Conservation (phyloP, 92 coral and sea anemone genomes). For the Parazoanthus darwini region DNA sequence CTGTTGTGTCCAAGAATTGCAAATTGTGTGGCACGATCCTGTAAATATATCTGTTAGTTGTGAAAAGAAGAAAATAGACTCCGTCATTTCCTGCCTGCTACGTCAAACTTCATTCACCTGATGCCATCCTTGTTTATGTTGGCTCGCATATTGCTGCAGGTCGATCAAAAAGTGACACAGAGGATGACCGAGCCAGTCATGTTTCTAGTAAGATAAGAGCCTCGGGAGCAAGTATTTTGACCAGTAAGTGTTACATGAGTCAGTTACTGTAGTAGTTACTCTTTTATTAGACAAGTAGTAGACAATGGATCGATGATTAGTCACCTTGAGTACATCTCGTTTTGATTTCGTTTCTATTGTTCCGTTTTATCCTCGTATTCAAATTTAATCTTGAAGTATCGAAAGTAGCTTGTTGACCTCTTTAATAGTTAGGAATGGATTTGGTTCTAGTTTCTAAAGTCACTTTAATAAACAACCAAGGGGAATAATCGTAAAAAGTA, state of each 20-base stretch:
- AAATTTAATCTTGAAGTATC: too few relatives aligned
- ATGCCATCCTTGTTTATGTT: not conserved
- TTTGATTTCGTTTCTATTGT: too few relatives aligned
- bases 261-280: too few relatives aligned
- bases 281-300: too few relatives aligned
- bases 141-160: constrained; percentile 50
- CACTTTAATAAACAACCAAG: too few relatives aligned
- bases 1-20: not conserved
- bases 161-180: constrained; percentile 97
- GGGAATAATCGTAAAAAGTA: too few relatives aligned
- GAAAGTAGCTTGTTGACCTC: not conserved
- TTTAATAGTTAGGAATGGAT: too few relatives aligned
- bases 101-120: not conserved
- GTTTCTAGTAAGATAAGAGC: constrained; percentile 68
- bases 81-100: not conserved
- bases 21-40: not conserved
- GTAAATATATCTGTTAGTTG: not conserved
- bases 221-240: constrained; percentile 30
- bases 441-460: too few relatives aligned
- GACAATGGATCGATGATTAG: too few relatives aligned
- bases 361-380: too few relatives aligned
- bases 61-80: not conserved
- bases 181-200: constrained; percentile 80
- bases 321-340: too few relatives aligned
- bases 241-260: constrained; percentile 10